These are phyloP conservation scores for Oenanthe oenanthe DNA, from an alignment of 2,113 vertebrate genomes.

Conservation along the genomic window DNA sequence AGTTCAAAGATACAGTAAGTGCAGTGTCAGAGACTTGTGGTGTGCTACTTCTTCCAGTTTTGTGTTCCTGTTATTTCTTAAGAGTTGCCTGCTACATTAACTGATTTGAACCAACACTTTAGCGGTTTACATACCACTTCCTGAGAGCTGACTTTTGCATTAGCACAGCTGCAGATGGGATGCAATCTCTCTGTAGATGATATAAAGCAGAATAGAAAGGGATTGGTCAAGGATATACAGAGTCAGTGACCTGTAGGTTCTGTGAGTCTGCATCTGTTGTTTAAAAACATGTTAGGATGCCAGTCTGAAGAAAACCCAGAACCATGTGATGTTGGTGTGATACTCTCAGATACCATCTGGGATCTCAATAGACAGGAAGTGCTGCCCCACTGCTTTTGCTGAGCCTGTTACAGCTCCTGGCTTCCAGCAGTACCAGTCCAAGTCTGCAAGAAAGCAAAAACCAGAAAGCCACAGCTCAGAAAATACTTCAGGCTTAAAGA, in stretches of 20 bases:
- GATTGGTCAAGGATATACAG: background rate
- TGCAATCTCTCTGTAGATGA: background rate
- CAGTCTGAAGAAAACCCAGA: background rate
- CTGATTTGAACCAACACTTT: background rate
- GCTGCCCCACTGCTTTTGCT: background rate
- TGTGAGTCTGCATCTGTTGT: background rate
- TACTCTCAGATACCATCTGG: background rate
- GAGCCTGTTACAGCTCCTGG: background rate
- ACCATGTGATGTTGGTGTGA: background rate
- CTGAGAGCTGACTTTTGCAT: background rate
- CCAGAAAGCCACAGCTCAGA: background rate
- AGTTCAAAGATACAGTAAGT: background rate
- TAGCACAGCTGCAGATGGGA: fast-evolving
- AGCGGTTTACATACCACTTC: background rate
- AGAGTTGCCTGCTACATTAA: background rate
- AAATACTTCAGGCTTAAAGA: background rate
- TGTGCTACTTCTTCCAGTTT: background rate
- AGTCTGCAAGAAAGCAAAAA: background rate
- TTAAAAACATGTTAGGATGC: background rate
- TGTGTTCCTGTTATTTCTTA: background rate
- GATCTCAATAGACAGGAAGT: background rate
- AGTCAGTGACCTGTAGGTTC: background rate
- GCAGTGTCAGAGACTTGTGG: background rate
- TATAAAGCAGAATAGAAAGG: fast-evolving
- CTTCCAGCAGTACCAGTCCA: background rate